These are phyloP conservation scores for Enteromius radiatus DNA, from an alignment of 2,797 vertebrate genomes.

Conservation along the genomic window DNA sequence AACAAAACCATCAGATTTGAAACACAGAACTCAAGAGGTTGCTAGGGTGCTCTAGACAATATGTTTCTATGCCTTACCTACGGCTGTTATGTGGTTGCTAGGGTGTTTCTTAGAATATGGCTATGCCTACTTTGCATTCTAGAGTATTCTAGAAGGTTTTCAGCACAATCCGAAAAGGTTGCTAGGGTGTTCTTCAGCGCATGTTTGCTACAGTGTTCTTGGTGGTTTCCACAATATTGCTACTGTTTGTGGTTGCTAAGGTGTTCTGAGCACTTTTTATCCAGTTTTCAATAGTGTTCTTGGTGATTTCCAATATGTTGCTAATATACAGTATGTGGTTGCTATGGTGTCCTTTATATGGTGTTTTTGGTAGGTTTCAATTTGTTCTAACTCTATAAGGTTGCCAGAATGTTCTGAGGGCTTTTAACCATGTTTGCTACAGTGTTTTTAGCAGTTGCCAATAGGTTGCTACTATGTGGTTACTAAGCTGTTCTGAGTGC, in stretches of 20 bases:
- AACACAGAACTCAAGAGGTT: not conserved
- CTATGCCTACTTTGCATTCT: not conserved
- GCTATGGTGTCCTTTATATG: not conserved
- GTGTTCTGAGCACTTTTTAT: not conserved
- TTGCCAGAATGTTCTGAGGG: too few relatives aligned
- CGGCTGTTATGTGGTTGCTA: not conserved
- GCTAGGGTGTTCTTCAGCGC: too few relatives aligned
- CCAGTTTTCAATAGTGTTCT: not conserved
- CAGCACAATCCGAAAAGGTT: not conserved
- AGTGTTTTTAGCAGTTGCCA: too few relatives aligned
- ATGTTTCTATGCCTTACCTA: not conserved
- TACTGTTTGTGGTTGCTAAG: not conserved
- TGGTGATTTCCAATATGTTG: not conserved
- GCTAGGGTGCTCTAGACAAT: not conserved
- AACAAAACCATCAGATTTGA: constrained; percentile 1
- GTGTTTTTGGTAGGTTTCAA: too few relatives aligned
- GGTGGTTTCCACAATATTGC: not conserved
- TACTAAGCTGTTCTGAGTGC: too few relatives aligned
- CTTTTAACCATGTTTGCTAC: too few relatives aligned
- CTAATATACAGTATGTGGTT: too few relatives aligned
- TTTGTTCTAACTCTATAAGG: too few relatives aligned
- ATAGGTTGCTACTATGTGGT: too few relatives aligned
- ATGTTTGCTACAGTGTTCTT: not conserved
- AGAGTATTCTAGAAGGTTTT: not conserved
- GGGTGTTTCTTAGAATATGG: not conserved